Evolutionary conservation across 2,113 vertebrate genomes (phyloP), one percentile per base, ranked within the genome.

Genomic region (Sinocyclocheilus rhinocerous): DNA sequence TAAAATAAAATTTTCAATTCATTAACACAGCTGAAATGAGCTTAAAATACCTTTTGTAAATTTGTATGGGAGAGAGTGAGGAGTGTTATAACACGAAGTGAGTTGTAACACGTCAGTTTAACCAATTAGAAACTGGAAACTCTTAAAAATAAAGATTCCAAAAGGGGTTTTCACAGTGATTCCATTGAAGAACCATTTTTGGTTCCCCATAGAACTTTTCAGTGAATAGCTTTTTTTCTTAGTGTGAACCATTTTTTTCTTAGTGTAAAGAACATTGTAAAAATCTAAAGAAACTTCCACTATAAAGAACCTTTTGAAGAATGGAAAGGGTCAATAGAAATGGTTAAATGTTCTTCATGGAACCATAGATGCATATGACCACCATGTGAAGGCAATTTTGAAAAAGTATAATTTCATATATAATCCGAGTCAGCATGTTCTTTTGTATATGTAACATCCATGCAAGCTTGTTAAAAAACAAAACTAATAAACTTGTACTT

Each of bases 121-220:
- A 50, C 72, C 42, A 76, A 76, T 76, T 76, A 50, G 42, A 48
- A 48, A 48, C 22, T 15, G 22, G 20, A 75, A 69, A 73, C 70
- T n/a, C 6, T 48, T 48, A 50, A 76, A 73, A 48, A 48, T 26
- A 76, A 76, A 48, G n/a, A n/a, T 3, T 48, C 4, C 72, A 67
- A 67, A 67, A 26, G 24, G 63, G 24, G 22, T 9, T 61, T 61
- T 61, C 22, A n/a, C 9, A n/a, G 70, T 1, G 36, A 73, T 42
- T 36, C 33, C 69, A 22, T 42, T 42, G 36, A 72, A 72, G 36
- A n/a, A 42, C 36, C 20, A 72, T 76, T 61, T 59, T 61, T 48
- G 39, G 22, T 48, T 76, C 6, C 22, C 39, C 22, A 75, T 48
- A 75, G 1, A 75, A 48, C 11, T 6, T 76, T 76, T 75, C 6